Conservation (phyloP, 2,113 vertebrate species). For the Porphyrio hochstetteri region DNA sequence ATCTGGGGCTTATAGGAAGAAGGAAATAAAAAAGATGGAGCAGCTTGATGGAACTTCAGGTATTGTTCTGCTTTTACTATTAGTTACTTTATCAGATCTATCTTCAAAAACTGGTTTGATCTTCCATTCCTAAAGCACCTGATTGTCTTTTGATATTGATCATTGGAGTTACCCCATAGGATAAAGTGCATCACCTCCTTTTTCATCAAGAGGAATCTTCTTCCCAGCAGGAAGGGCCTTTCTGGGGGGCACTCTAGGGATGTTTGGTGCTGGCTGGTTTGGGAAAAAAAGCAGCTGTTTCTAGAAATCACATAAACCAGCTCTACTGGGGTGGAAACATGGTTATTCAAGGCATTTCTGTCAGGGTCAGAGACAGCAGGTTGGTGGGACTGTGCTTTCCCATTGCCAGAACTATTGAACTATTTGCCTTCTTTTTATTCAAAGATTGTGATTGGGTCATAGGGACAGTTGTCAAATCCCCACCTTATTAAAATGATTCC, state of each 20-base stretch:
- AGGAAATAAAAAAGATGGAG: background rate
- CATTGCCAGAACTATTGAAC: rapidly evolving
- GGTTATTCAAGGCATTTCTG: background rate
- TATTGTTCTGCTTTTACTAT: background rate
- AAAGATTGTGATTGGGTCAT: background rate
- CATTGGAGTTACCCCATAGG: rapidly evolving
- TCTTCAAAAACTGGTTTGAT: background rate
- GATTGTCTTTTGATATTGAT: background rate
- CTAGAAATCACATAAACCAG: background rate
- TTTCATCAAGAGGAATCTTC: background rate
- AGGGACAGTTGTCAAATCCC: background rate
- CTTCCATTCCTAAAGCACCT: background rate
- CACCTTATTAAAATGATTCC: background rate
- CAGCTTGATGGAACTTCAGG: background rate
- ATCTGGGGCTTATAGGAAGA: background rate
- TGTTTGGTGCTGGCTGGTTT: background rate
- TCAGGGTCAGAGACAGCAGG: background rate
- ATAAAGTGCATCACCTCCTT: background rate
- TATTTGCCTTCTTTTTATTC: background rate
- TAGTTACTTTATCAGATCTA: background rate
- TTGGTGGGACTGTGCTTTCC: background rate
- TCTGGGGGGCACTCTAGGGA: background rate
- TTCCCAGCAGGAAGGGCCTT: background rate
- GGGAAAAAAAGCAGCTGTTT: background rate
- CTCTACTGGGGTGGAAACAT: background rate